Evolutionary conservation across 2,888 invertebrate species (phyloP), one percentile per base, ranked within the genome.

Genomic region (Eulithis testata): DNA sequence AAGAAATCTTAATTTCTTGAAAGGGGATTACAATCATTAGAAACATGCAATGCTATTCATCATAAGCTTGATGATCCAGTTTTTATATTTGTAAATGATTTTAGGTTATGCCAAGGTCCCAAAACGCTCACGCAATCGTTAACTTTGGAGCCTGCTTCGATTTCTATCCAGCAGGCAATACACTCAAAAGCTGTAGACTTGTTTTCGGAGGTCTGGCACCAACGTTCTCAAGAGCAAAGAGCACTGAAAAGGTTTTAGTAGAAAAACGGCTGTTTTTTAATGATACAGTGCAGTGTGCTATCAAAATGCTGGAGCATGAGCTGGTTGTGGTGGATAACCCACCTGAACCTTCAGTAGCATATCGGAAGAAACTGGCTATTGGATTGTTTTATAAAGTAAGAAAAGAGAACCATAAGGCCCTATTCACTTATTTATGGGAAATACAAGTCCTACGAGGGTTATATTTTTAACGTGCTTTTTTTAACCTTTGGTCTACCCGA

Each of bases 111-210:
- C 94, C 95, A 0, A 89, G 96, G 72, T 94, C 95, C 0, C 96
- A 96, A 86, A 96, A 95, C 78, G 94, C 96, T 0, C 96, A 96
- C 75, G 96, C 96, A 0, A 94, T 95, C 63, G 95, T 97, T 0
- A 96, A 96, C 76, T 95, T 96, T n/a, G 97, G 95, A 4, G 96
- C 96, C 78, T 84, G 95, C 0, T 93, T 95, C 66, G 94, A 94
- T 81, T 73, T 96, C 44, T 56, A 71, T 62, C 76, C 36, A n/a
- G 27, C 37, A 4, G 47, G 63, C 0, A 54, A 73, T 1, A 60
- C 5, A 0, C 73, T 78, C 0, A 51, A 69, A 57, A 55, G 69
- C 53, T 65, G 65, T 3, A 85, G 84, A n/a, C 89, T 96, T 11
- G 93, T 94, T 0, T 95, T 90, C 70, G 95, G 95, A 11, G 94